Conservation (phyloP, 2,797 vertebrate genomes). For the Pseudochaenichthys georgianus region DNA sequence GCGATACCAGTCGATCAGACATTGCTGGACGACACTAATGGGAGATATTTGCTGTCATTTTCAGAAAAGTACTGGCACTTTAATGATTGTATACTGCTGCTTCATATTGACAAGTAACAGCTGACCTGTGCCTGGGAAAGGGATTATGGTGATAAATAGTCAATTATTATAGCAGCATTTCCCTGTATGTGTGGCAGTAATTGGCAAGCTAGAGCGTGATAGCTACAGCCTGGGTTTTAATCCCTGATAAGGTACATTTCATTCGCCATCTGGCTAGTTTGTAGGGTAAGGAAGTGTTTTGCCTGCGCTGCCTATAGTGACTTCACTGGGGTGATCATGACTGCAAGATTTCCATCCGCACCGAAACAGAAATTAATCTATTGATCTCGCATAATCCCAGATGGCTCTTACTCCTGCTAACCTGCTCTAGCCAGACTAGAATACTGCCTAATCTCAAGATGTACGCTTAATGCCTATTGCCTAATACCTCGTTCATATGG, state of each 20-base stretch:
- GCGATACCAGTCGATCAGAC: constrained; percentile 76
- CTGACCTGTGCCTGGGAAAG: constrained; percentile 76
- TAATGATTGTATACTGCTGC: constrained; percentile 67
- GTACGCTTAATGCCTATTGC: constrained; percentile 73
- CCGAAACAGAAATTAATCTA: constrained; percentile 72
- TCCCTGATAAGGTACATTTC: constrained; percentile 84
- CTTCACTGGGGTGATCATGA: constrained; percentile 56
- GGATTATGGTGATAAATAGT: constrained; percentile 81
- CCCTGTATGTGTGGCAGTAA: constrained; percentile 66
- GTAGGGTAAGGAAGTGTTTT: constrained; percentile 61
- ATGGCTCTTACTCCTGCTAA: constrained; percentile 70
- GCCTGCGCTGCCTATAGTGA: constrained; percentile 54
- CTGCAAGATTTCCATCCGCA: constrained; percentile 65
- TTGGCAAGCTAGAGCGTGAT: constrained; percentile 72
- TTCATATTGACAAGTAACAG: constrained; percentile 77
- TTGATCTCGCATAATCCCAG: constrained; percentile 76
- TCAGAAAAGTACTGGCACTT: constrained; percentile 62
- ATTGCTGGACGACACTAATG: constrained; percentile 62
- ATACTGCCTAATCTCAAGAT: constrained; percentile 79
- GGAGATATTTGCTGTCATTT: constrained; percentile 78
- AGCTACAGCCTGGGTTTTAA: constrained; percentile 78
- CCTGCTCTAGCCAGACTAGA: constrained; percentile 74
- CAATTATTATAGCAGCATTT: constrained; percentile 73
- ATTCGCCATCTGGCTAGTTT: constrained; percentile 79
- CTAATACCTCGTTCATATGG: constrained; percentile 78